Evolutionary conservation across 2,797 vertebrate species (phyloP).

Genomic region (Pipistrellus kuhlii): DNA sequence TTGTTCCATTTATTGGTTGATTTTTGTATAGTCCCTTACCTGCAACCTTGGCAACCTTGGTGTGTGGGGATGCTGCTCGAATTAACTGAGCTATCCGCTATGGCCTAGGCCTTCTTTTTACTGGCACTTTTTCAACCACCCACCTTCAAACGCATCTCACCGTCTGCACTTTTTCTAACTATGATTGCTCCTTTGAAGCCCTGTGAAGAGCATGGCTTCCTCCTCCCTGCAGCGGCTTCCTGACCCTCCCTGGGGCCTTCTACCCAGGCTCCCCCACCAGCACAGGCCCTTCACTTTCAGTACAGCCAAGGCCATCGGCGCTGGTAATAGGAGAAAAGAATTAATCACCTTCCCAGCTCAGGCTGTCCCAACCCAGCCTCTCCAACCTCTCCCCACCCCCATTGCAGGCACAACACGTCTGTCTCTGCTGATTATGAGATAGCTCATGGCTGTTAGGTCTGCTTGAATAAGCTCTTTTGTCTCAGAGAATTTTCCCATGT

Average conservation of each 20-base stretch:
- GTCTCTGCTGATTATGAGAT: constrained; percentile 90
- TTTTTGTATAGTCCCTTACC: not conserved
- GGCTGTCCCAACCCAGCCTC: not conserved
- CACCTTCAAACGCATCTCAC: rapidly evolving
- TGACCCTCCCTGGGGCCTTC: not conserved
- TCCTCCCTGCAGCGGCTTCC: not conserved
- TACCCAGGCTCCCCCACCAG: not conserved
- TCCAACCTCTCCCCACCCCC: not conserved
- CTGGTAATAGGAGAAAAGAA: not conserved
- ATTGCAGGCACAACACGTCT: constrained; percentile 80
- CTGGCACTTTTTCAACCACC: not conserved
- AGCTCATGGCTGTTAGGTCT: constrained; percentile 92
- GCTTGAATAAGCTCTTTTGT: constrained; percentile 94
- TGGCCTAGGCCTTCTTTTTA: not conserved
- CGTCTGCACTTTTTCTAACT: not conserved
- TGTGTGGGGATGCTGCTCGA: not conserved
- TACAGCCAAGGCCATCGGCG: not conserved
- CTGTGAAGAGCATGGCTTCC: not conserved
- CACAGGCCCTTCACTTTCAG: not conserved
- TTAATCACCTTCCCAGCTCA: not conserved
- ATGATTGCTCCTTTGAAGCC: not conserved
- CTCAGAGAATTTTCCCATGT: constrained; percentile 92
- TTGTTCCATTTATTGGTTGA: not conserved
- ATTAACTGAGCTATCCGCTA: not conserved
- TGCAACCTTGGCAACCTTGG: not conserved